Percentiles rank a stretch among this genome's conserved stretches.
Evolutionary conservation across 2,113 vertebrate genomes (phyloP).

Genomic region (Otolemur garnettii): DNA sequence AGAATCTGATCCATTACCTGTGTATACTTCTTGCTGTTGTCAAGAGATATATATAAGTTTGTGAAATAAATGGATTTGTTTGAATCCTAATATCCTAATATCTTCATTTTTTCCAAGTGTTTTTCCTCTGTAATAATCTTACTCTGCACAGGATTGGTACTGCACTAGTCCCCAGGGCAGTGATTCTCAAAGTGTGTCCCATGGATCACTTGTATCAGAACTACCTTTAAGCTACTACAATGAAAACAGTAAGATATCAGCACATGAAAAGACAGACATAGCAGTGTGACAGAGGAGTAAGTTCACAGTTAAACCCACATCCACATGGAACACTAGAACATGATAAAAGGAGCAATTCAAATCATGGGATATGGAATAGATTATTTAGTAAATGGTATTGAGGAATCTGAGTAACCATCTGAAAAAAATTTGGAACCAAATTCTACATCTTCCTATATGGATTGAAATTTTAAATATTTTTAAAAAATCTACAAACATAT

Average conservation of each 20-base stretch:
- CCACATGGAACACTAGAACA: background rate
- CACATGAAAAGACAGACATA: background rate
- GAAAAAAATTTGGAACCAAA: background rate
- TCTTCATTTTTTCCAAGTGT: slow-evolving; percentile 10
- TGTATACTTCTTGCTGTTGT: background rate
- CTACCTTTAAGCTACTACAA: background rate
- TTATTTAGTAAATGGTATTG: background rate
- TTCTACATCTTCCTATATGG: slow-evolving; percentile 8
- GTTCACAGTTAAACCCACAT: slow-evolving; percentile 30
- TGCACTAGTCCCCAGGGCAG: background rate
- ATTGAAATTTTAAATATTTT: background rate
- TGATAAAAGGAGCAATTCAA: background rate
- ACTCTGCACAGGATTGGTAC: background rate
- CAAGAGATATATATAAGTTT: background rate
- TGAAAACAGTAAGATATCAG: background rate
- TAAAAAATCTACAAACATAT: background rate
- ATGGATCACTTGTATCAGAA: background rate
- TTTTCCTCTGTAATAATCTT: background rate
- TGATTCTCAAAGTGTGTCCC: background rate
- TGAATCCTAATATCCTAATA: slow-evolving; percentile 2
- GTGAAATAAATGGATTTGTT: background rate
- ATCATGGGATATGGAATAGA: background rate
- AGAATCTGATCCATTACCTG: background rate
- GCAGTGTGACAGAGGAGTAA: slow-evolving; percentile 21
- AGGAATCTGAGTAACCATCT: background rate